A percentile compares a stretch with the other conserved stretches of the same genome.
Evolutionary conservation across 2,888 invertebrate genomes (phyloP).

Genomic region (Ctenicera cuprea): DNA sequence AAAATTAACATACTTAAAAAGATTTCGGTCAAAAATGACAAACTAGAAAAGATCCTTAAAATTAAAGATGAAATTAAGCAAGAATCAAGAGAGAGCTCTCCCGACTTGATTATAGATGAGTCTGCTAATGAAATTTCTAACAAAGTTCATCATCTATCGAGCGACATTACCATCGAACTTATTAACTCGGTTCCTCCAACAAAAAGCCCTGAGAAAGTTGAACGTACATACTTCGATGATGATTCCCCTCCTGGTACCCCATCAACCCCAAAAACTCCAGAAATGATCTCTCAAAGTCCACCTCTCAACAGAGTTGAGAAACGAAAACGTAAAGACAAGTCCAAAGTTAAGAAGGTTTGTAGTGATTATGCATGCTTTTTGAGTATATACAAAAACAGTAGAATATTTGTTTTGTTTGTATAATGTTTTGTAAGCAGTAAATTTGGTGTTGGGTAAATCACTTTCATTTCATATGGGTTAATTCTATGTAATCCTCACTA

Average conservation of each 20-base stretch:
- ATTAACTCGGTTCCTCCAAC: constrained; percentile 60
- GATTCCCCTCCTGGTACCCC: constrained; percentile 76
- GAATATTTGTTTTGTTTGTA: too few relatives aligned
- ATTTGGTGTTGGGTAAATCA: too few relatives aligned
- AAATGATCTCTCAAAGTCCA: constrained; percentile 76
- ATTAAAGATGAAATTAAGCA: constrained; percentile 68
- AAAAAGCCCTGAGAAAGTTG: constrained; percentile 69
- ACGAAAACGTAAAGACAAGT: constrained; percentile 73
- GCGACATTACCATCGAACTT: constrained; percentile 78
- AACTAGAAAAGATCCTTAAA: constrained; percentile 70
- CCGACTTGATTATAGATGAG: constrained; percentile 72
- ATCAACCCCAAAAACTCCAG: constrained; percentile 76
- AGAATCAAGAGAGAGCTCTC: constrained; percentile 69
- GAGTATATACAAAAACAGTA: neutral
- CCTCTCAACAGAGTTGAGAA: constrained; percentile 78
- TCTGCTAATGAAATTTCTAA: constrained; percentile 63
- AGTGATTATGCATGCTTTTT: constrained; percentile 1
- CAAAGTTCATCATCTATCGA: constrained; percentile 65
- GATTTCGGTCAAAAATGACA: constrained; percentile 84
- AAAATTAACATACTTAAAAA: constrained; percentile 92
- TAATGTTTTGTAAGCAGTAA: too few relatives aligned
- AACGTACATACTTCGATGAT: constrained; percentile 71
- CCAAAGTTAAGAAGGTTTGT: constrained; percentile 66
- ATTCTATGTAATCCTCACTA: too few relatives aligned
- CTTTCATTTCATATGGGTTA: too few relatives aligned